phyloP scores from a whole-genome alignment of 1,140 invertebrate species.

The Parapsyche elsis region DNA sequence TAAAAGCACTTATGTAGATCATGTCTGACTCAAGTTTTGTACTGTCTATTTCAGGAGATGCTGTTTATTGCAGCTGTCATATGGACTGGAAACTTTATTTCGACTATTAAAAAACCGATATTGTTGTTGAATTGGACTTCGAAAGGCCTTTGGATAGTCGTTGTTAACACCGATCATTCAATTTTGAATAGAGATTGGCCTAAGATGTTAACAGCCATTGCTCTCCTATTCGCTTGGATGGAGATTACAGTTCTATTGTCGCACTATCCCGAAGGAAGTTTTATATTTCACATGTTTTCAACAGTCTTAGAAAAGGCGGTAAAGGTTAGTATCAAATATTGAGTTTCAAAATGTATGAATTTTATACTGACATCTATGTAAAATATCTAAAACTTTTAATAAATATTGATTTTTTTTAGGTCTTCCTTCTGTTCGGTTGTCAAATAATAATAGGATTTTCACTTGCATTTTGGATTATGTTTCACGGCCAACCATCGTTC shows the following conservation, averaged over 20 bases:
- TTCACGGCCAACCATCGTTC: slow-evolving; percentile 63
- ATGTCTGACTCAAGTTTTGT: too few relatives aligned
- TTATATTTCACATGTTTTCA: slow-evolving; percentile 68
- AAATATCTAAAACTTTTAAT: not conserved
- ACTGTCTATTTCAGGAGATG: not conserved
- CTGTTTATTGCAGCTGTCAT: not conserved
- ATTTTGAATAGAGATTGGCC: slow-evolving; percentile 61
- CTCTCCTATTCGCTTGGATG: slow-evolving; percentile 67
- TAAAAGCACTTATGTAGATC: too few relatives aligned
- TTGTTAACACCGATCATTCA: slow-evolving; percentile 55
- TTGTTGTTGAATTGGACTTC: slow-evolving; percentile 60
- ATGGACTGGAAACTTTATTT: not conserved
- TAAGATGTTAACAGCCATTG: slow-evolving; percentile 66
- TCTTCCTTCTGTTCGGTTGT: slow-evolving; percentile 62
- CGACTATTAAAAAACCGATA: not conserved
- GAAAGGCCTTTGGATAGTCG: slow-evolving; percentile 59
- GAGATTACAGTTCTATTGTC: slow-evolving; percentile 69
- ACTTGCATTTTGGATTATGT: slow-evolving; percentile 68
- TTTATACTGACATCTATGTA: not conserved
- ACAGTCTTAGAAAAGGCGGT: slow-evolving; percentile 65
- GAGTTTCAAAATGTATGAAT: too few relatives aligned
- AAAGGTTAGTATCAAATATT: slow-evolving; percentile 62
- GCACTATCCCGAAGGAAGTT: slow-evolving; percentile 68
- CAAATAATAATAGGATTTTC: slow-evolving; percentile 69
- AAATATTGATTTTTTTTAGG: slow-evolving; percentile 60